Evolutionary conservation across 2,888 invertebrate genomes (phyloP).

Genomic region (Azorinus chamasolen): DNA sequence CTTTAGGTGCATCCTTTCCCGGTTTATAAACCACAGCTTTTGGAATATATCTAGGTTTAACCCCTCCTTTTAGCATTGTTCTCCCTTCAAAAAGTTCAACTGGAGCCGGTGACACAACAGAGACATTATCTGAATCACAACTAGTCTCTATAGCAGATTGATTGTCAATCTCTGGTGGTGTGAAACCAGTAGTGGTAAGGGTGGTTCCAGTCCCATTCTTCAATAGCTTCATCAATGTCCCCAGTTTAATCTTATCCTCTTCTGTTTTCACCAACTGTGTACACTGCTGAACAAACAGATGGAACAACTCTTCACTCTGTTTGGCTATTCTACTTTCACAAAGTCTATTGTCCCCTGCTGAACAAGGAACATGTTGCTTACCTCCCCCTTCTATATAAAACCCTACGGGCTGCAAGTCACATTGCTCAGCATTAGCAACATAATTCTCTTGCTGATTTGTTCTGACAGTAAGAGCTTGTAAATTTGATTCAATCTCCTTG

Average conservation of each 20-base stretch:
- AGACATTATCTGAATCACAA: background rate
- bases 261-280: slow-evolving; percentile 51
- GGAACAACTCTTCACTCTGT: slow-evolving; percentile 43
- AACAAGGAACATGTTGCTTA: background rate
- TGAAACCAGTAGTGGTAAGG: slow-evolving; percentile 29
- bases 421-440: background rate
- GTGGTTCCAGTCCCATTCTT: slow-evolving; percentile 29
- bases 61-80: slow-evolving; percentile 71
- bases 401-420: background rate
- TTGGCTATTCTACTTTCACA: slow-evolving; percentile 15
- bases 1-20: slow-evolving; percentile 47
- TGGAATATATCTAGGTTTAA: slow-evolving; percentile 70
- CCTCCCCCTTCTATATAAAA: no score
- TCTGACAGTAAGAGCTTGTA: background rate
- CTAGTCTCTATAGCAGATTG: background rate
- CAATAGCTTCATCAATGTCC: slow-evolving; percentile 34
- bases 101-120: background rate
- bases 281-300: slow-evolving; percentile 47
- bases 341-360: background rate
- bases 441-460: background rate
- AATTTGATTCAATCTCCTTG: slow-evolving; percentile 4
- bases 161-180: slow-evolving; percentile 7
- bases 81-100: slow-evolving; percentile 68
- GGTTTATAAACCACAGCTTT: slow-evolving; percentile 54
- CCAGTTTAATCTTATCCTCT: slow-evolving; percentile 38